Base-by-base conservation (phyloP, 2,113 vertebrate genomes). In the Eurypyga helias region DNA sequence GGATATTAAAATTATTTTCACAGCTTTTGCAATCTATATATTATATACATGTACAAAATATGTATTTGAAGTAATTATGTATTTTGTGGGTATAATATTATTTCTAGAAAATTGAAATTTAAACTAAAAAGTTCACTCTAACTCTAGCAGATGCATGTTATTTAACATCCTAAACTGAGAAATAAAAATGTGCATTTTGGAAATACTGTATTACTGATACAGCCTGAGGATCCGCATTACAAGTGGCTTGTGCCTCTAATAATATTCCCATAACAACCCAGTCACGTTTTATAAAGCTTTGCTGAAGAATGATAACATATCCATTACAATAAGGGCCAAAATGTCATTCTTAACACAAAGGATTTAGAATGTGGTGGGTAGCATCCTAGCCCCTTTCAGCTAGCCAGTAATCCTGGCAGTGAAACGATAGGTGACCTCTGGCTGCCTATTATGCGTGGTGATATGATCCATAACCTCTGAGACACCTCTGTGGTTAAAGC, bases 151-250 rank as follows among this genome's bases (percentile, higher is more conserved):
- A 46, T 20, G 41, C 10, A 67, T 90, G 21, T 82, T 55, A 13
- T 93, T 97, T 89, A 85, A 55, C 6, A 95, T 96, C 73, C 21
- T 93, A 94, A 87, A 34, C 45, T 31, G 18, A 64, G 46, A 79
- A 61, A 16, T 15, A 61, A 48, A 75, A 83, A 60, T 61, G 6
- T 34, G 3, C 17, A 66, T 69, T 93, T 72, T 65, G 60, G 89
- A 95, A 93, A 72, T 93, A 17, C 12, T 83, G 9, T 70, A 33
- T 90, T 96, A 96, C 45, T 94, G 90, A 87, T 88, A 96, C 76
- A 73, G 24, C 62, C 82, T 84, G 77, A 85, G 94, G 45, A 55
- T 78, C 60, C 17, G 61, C 29, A 7, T 93, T 73, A 58, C 7
- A 3, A 87, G 46, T 48, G 41, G 3, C 49, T 96, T 95, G 79